A percentile compares a stretch with the other conserved stretches of the same genome.
These are phyloP conservation scores for Luffia ferchaultella DNA, from an alignment of 2,888 invertebrate genomes.

Conservation along the genomic window DNA sequence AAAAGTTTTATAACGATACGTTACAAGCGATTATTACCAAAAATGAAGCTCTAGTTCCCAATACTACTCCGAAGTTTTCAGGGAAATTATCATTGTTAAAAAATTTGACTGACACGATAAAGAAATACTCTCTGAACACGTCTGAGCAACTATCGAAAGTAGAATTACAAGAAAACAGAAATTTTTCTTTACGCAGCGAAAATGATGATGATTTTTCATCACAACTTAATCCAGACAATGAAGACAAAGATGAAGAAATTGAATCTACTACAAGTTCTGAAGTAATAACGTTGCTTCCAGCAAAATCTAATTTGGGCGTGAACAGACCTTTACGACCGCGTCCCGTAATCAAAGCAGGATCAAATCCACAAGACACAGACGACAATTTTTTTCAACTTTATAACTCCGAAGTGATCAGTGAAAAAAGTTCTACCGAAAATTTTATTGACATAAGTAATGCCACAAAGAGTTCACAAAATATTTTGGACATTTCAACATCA, in stretches of 20 bases:
- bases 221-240: slow-evolving; percentile 8
- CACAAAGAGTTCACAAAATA: slow-evolving; percentile 23
- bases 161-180: slow-evolving; percentile 15
- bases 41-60: slow-evolving; percentile 53
- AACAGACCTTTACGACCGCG: slow-evolving; percentile 74
- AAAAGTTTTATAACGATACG: slow-evolving; percentile 69
- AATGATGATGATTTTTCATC: background rate
- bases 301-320: slow-evolving; percentile 81
- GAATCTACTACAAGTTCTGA: slow-evolving; percentile 36
- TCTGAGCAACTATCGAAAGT: slow-evolving; percentile 26
- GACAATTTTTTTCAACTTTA: slow-evolving; percentile 36
- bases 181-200: too few relatives aligned
- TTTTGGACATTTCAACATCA: background rate
- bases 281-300: slow-evolving; percentile 73
- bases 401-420: slow-evolving; percentile 30
- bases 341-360: slow-evolving; percentile 44
- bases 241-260: slow-evolving; percentile 3
- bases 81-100: slow-evolving; percentile 55
- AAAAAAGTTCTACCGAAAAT: slow-evolving; percentile 22
- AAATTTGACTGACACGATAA: slow-evolving; percentile 72
- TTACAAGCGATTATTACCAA: slow-evolving; percentile 70
- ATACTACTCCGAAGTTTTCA: slow-evolving; percentile 48
- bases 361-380: slow-evolving; percentile 28
- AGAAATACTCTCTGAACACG: slow-evolving; percentile 66
- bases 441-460: slow-evolving; percentile 22